Percentiles rank a stretch among this genome's conserved stretches.
phyloP scores from a whole-genome alignment of 2,888 invertebrate genomes.

The Junonia oenone region DNA sequence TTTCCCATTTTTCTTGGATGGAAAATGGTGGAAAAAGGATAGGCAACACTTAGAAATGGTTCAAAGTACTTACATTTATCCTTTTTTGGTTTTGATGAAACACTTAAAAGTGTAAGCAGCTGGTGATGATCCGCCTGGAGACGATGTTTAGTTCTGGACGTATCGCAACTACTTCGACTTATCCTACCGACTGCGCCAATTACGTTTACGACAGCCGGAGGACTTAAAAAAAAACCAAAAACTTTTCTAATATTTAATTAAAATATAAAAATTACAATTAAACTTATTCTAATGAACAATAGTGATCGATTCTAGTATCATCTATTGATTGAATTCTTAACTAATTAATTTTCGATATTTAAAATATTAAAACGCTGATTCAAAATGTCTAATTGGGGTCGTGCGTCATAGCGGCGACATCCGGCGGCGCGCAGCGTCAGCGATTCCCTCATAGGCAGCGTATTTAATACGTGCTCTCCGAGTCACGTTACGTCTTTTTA shows the following conservation, averaged over 20 bases:
- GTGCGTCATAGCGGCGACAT: background rate
- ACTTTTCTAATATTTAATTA: background rate
- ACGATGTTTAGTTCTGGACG: constrained; percentile 3
- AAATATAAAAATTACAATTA: background rate
- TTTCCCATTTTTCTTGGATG: constrained; percentile 5
- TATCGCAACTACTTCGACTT: constrained; percentile 8
- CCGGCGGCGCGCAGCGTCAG: background rate
- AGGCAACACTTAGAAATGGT: constrained; percentile 3
- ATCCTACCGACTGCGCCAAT: constrained; percentile 11
- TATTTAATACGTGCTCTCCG: background rate
- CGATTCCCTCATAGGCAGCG: background rate
- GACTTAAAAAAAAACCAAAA: constrained; percentile 3
- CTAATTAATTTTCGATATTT: no score
- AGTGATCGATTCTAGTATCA: no score
- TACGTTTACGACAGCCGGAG: constrained; percentile 4
- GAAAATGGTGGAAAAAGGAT: constrained; percentile 9
- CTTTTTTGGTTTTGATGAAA: constrained; percentile 2
- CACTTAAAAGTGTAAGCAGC: constrained; percentile 8
- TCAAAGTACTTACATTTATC: constrained; percentile 7
- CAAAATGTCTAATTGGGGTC: background rate
- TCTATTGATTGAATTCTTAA: no score
- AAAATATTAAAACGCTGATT: background rate
- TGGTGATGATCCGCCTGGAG: constrained; percentile 2
- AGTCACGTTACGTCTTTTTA: no score
- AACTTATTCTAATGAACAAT: no score